Percentiles rank a stretch among this genome's conserved stretches.
phyloP scores from a whole-genome alignment of 2,113 vertebrate species.

The Larimichthys polyactis region DNA sequence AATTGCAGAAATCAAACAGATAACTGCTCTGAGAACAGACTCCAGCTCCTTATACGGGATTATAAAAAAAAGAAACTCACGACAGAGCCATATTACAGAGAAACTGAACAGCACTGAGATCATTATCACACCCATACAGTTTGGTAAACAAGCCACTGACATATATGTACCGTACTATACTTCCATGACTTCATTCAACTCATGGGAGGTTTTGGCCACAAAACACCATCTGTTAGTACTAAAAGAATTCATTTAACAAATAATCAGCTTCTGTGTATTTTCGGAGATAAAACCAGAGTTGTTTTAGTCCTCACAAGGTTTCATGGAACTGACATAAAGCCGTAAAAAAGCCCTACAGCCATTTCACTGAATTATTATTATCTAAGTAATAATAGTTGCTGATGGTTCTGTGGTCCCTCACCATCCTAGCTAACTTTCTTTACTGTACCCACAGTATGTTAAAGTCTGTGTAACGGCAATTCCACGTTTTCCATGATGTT shows the following conservation, averaged over 20 bases:
- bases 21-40: not conserved
- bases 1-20: slow-evolving; percentile 6
- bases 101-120: not conserved
- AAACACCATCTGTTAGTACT: not conserved
- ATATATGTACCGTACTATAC: not conserved
- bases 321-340: not conserved
- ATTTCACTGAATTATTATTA: not conserved
- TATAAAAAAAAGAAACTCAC: not conserved
- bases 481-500: too few relatives aligned
- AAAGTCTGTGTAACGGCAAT: too few relatives aligned
- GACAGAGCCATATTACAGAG: not conserved
- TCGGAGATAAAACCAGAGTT: not conserved
- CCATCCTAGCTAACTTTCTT: not conserved
- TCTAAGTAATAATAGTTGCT: not conserved
- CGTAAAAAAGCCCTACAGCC: not conserved
- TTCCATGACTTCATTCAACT: not conserved
- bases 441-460: not conserved
- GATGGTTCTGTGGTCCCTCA: not conserved
- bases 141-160: not conserved
- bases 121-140: not conserved
- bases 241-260: not conserved
- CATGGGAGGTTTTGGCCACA: not conserved
- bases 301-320: not conserved
- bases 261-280: not conserved
- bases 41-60: not conserved